Conservation (phyloP, 2,113 vertebrate species). For the Limanda limanda region DNA sequence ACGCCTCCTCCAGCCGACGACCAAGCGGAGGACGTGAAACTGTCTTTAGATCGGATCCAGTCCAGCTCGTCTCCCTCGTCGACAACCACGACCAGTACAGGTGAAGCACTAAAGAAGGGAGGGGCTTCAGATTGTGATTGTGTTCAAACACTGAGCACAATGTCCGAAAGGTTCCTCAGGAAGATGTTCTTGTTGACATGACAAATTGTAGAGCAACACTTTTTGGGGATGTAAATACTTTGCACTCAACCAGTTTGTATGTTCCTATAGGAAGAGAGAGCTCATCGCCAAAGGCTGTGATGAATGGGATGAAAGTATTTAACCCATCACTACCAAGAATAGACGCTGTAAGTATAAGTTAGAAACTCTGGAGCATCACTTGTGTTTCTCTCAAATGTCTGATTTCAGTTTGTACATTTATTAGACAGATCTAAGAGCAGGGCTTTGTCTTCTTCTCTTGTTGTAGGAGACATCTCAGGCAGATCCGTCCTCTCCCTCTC, state of each 20-base stretch:
- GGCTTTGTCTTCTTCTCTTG: neutral
- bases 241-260: neutral
- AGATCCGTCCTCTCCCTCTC: constrained; percentile 79
- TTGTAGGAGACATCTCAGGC: constrained; percentile 19
- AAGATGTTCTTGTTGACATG: too few species aligned
- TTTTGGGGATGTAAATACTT: neutral
- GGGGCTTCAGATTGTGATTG: neutral
- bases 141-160: neutral
- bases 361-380: neutral
- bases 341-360: constrained; percentile 35
- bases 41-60: constrained; percentile 7
- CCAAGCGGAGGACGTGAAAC: constrained; percentile 9
- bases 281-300: constrained; percentile 21
- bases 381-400: neutral
- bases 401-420: neutral
- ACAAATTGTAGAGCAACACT: too few species aligned
- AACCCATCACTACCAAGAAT: constrained; percentile 13
- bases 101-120: constrained; percentile 6
- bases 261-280: constrained; percentile 39
- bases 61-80: constrained; percentile 28
- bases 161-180: too few species aligned
- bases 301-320: constrained; percentile 66
- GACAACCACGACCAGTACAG: constrained; percentile 29
- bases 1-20: neutral
- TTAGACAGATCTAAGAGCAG: neutral